Percentiles rank a stretch among this genome's conserved stretches.
Conservation (phyloP, 2,888 invertebrate species). For the Gnatocerus cornutus region DNA sequence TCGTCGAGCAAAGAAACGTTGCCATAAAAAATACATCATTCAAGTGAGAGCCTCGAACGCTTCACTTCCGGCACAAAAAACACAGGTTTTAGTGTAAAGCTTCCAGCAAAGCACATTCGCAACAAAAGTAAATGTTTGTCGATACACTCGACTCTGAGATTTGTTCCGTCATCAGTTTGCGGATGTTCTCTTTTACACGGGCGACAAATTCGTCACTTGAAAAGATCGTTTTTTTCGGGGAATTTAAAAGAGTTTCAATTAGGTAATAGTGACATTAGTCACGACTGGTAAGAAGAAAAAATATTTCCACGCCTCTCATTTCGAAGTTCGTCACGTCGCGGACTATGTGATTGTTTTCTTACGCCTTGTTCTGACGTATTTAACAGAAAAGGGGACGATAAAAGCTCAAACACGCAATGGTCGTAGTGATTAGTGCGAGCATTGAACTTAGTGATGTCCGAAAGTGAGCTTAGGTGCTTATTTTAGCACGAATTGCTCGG, state of each 20-base stretch:
- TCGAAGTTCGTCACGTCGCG: slow-evolving; percentile 35
- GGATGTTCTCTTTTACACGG: neutral
- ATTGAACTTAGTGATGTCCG: slow-evolving; percentile 35
- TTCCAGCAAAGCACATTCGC: neutral
- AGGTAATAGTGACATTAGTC: slow-evolving; percentile 20
- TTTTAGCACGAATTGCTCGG: slow-evolving; percentile 1
- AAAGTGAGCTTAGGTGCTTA: slow-evolving; percentile 3
- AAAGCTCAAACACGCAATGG: slow-evolving; percentile 39
- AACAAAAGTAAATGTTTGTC: slow-evolving; percentile 18
- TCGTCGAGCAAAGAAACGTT: too few relatives aligned
- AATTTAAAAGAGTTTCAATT: slow-evolving; percentile 20
- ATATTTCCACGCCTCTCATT: slow-evolving; percentile 33
- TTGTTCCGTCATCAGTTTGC: neutral
- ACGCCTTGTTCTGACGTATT: slow-evolving; percentile 23
- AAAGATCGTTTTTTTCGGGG: neutral
- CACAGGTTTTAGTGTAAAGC: neutral
- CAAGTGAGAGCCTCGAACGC: too few relatives aligned
- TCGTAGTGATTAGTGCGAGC: slow-evolving; percentile 41
- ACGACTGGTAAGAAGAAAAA: slow-evolving; percentile 24
- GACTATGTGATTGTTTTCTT: slow-evolving; percentile 38
- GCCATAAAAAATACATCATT: too few relatives aligned
- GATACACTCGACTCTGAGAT: neutral
- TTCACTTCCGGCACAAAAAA: too few relatives aligned
- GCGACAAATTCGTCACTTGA: neutral
- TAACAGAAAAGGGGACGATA: slow-evolving; percentile 33